Base-by-base conservation (phyloP, 2,113 vertebrate species). In the Cryptomyrus ogoouensis region DNA sequence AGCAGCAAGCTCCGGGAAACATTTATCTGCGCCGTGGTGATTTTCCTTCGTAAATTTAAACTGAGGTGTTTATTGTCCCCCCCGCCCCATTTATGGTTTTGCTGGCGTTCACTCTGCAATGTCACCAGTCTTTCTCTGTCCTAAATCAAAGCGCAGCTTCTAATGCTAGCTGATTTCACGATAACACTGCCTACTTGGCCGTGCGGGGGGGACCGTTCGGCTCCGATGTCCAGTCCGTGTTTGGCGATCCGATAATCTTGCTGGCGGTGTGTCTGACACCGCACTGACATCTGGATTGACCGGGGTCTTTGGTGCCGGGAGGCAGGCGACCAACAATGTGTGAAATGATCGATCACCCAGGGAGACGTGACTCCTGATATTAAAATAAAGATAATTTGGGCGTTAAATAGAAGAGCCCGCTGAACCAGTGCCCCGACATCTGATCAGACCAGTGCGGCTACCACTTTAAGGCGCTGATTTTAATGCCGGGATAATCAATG, bases 1-100 rank as follows among this genome's bases (percentile, higher is more conserved):
- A 97, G 98, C 96, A 52, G 52, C 58, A 9, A 31, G 24, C 49
- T 80, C 50, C 27, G 46, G 27, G 35, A 62, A 62, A 62, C 56
- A n/a, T 62, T 62, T 6, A 1, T 62, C 56, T 62, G 56, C 24
- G 56, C 56, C 24, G 56, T 62, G 56, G 56, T 62, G 56, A n/a
- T 53, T 83, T 19, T 42, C 42, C 17, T 83, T 21, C 77, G 35
- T 47, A 39, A 17, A 44, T 47, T 42, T 50, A 53, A 4, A 31
- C 80, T 89, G 88, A 50, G 42, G 27, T 83, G 24, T 27, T 8
- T 31, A 31, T 53, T 42, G 58, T n/a, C 42, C 35, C 74, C 17
- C 89, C 66, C 62, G 77, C 27, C 17, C 56, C 85, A 47, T 91
- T 90, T 92, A 62, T 90, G 91, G 91, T 39, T 92, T 92, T 92